Evolutionary conservation across 2,888 invertebrate species (phyloP).

Genomic region (Pristionchus mayeri): DNA sequence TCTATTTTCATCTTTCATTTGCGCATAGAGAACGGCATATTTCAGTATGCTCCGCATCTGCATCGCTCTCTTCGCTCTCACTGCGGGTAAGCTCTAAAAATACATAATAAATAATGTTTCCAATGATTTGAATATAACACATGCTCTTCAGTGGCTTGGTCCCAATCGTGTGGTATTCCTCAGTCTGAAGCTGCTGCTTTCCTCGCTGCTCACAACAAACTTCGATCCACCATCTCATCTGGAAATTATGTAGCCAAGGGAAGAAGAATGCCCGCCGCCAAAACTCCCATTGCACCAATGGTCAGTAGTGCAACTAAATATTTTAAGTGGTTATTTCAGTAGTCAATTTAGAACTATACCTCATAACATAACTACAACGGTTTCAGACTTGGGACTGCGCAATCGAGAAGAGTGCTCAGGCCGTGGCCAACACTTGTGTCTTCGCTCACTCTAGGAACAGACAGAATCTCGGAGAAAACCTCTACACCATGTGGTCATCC

Average conservation of each 20-base stretch:
- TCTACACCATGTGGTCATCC: slow-evolving; percentile 20
- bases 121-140: neutral
- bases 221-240: neutral
- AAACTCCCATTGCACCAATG: neutral
- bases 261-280: neutral
- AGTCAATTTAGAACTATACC: no score
- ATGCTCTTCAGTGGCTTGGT: neutral
- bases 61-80: neutral
- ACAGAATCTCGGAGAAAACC: slow-evolving; percentile 30
- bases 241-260: slow-evolving; percentile 9
- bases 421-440: slow-evolving; percentile 16
- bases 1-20: neutral
- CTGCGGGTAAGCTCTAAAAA: neutral
- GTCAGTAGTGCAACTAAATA: neutral
- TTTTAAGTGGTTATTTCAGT: no score
- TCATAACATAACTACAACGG: neutral
- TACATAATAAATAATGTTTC: no score
- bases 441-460: slow-evolving; percentile 10
- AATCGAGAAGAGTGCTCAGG: slow-evolving; percentile 41
- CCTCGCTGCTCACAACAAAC: slow-evolving; percentile 5
- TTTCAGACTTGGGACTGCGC: slow-evolving; percentile 12
- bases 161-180: neutral
- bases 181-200: neutral
- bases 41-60: slow-evolving; percentile 21
- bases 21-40: neutral